phyloP scores from a whole-genome alignment of 2,113 vertebrate species.

The Pelobates fuscus region DNA sequence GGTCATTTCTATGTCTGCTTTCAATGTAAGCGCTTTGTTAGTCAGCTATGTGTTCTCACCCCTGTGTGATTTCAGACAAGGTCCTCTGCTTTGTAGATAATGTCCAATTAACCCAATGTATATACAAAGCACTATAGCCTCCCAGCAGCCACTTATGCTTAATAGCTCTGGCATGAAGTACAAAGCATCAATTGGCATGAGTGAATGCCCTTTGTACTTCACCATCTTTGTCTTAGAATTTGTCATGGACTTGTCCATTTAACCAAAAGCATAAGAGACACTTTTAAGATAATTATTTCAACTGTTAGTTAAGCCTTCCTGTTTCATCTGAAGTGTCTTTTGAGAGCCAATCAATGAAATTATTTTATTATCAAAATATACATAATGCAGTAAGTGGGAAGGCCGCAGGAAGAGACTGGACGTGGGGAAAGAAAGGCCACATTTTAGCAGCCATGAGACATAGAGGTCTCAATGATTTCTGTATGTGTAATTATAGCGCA shows the following conservation, averaged over 20 bases:
- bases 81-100: conserved; percentile 24
- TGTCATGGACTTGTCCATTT: conserved; percentile 40
- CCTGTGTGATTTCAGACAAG: conserved; percentile 13
- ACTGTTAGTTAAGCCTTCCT: conserved; percentile 36
- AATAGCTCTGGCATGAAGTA: conserved; percentile 39
- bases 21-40: conserved; percentile 19
- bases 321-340: conserved; percentile 33
- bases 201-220: conserved; percentile 27
- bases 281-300: conserved; percentile 42
- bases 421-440: neutral
- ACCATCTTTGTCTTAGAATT: conserved; percentile 40
- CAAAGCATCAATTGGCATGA: conserved; percentile 43
- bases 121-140: conserved; percentile 33
- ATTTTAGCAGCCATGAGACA: conserved; percentile 24
- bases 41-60: conserved; percentile 17
- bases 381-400: conserved; percentile 21
- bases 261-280: conserved; percentile 29
- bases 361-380: conserved; percentile 41
- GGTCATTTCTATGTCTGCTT: conserved; percentile 1
- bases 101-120: conserved; percentile 42
- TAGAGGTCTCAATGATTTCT: conserved; percentile 17
- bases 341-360: conserved; percentile 36
- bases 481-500: conserved; percentile 21
- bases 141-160: conserved; percentile 35
- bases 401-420: conserved; percentile 15